Evolutionary conservation across 2,113 vertebrate genomes (phyloP), one percentile per base, ranked within the genome.

Genomic region (Trogon surrucura): DNA sequence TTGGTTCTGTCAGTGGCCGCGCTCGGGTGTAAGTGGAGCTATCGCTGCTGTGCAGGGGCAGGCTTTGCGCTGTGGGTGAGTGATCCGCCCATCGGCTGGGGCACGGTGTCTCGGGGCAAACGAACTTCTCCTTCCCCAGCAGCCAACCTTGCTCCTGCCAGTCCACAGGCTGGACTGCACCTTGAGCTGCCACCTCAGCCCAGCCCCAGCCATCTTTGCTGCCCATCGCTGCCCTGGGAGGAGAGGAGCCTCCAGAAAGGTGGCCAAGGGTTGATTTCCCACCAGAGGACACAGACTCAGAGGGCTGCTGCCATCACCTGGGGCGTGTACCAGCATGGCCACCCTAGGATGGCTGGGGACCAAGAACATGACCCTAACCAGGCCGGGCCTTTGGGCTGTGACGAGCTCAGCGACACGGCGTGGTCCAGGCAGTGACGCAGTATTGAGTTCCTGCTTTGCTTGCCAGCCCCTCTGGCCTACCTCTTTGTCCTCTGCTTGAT

Each of bases 331-430:
- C 44, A 69, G 26, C 84, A 70, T 0, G 56, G 88, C 30, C 38
- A 11, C 14, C 17, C n/a, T 11, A 23, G 48, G 17, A 6, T 1
- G 19, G n/a, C 5, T 1, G 10, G 17, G 56, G 16, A 16, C 10
- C 7, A 2, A 29, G 38, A 45, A 13, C 0, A 54, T 26, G 27
- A 54, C 53, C 53, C 53, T 25, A 1, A 20, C 38, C 3, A 1
- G 38, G 36, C 20, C 14, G 51, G 12, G 4, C 30, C 30, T 38
- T 26, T 0, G 9, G 44, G 45, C 69, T 32, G 44, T 20, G 36
- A 25, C 1, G 2, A 34, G 38, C 80, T 8, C 3, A 1, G 56
- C 60, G 27, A 32, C 29, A 7, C 0, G 1, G 29, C 0, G 0
- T 20, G 50, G 61, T 41, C 56, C 56, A 56, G 58, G 22, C n/a